Conservation (phyloP, 2,888 invertebrate species). For the Trichopoda pennipes region DNA sequence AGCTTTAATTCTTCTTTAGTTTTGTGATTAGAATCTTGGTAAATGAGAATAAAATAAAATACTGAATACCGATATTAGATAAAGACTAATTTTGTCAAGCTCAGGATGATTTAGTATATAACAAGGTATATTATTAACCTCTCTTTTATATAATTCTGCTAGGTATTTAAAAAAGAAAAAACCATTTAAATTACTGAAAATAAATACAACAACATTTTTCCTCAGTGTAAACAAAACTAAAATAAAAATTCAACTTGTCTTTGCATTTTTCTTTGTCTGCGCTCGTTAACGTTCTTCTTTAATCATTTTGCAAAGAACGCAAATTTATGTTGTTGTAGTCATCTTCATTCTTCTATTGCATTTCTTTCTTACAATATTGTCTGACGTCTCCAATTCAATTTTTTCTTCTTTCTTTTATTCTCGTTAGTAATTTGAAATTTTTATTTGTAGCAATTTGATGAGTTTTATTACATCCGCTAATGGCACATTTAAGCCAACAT, state of each 20-base stretch:
- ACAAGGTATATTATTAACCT: too few species aligned
- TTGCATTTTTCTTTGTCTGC: constrained; percentile 19
- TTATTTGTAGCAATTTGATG: constrained; percentile 64
- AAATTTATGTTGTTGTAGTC: constrained; percentile 42
- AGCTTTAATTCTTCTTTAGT: too few species aligned
- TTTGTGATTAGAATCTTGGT: too few species aligned
- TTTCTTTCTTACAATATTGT: constrained; percentile 49
- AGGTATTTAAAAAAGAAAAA: too few species aligned
- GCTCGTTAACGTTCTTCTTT: constrained; percentile 40
- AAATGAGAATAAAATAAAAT: too few species aligned
- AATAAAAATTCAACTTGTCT: not conserved
- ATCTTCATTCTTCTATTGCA: constrained; percentile 34
- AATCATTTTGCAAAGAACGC: constrained; percentile 15
- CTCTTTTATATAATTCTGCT: too few species aligned
- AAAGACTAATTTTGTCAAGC: too few species aligned
- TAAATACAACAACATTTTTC: not conserved
- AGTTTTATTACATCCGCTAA: constrained; percentile 71
- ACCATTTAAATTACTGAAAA: too few species aligned
- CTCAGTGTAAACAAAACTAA: constrained; percentile 22
- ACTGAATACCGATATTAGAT: too few species aligned
- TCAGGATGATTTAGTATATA: too few species aligned
- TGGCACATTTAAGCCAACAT: constrained; percentile 70
- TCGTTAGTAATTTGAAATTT: constrained; percentile 48
- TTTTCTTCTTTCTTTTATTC: constrained; percentile 13
- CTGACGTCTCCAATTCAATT: constrained; percentile 32